These are phyloP conservation scores for Eunapius fragilis DNA, from an alignment of 37 sponge, comb jelly and placozoan species.

Conservation along the genomic window DNA sequence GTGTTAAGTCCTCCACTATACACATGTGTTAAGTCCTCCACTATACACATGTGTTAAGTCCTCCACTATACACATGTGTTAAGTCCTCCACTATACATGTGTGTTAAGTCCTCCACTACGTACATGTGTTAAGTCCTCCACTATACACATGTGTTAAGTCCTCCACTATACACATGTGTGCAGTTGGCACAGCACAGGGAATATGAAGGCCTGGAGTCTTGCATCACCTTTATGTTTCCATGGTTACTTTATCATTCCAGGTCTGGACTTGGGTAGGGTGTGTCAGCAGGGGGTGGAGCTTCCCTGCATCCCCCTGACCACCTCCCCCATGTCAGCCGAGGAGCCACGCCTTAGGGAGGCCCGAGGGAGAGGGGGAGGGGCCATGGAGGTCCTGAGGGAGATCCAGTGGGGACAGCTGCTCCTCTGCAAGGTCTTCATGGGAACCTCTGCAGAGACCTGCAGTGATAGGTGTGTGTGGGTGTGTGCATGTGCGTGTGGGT, in stretches of 20 bases:
- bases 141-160: too few relatives aligned
- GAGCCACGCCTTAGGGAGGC: constrained; percentile 18
- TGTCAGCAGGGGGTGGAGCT: constrained; percentile 7
- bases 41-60: too few relatives aligned
- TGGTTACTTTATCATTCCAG: not conserved
- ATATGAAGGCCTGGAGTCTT: too few relatives aligned
- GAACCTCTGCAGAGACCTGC: constrained; percentile 14
- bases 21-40: too few relatives aligned
- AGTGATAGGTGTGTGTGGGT: constrained; percentile 10
- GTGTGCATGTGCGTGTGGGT: not conserved
- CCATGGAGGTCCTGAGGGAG: constrained; percentile 6
- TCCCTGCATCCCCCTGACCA: constrained; percentile 43
- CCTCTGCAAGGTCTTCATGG: constrained; percentile 71
- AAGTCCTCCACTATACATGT: too few relatives aligned
- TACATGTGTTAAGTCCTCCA: too few relatives aligned
- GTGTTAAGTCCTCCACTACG: too few relatives aligned
- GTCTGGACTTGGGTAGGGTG: constrained; percentile 2
- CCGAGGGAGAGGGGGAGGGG: constrained; percentile 12
- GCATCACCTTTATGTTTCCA: too few relatives aligned
- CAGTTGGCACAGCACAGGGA: too few relatives aligned
- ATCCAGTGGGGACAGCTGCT: constrained; percentile 51
- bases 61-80: too few relatives aligned
- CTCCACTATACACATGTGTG: too few relatives aligned
- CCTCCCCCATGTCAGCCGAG: constrained; percentile 59
- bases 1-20: too few relatives aligned